Conservation (phyloP, 2,888 invertebrate genomes). For the Oegoconia quadripuncta region DNA sequence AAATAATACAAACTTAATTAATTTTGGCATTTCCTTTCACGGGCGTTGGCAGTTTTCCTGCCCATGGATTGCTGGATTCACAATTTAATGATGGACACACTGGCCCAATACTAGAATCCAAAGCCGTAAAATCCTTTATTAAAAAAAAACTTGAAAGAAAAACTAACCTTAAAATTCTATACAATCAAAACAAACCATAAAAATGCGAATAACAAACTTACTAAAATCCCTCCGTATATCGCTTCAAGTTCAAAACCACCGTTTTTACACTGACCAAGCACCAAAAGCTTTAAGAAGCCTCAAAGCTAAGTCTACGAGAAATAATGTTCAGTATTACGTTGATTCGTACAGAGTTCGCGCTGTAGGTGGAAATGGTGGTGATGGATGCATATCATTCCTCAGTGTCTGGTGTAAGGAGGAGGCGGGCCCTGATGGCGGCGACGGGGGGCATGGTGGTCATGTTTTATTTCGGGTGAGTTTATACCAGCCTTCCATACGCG, state of each 20-base stretch:
- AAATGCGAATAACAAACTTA: conserved; percentile 33
- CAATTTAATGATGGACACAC: too few relatives aligned
- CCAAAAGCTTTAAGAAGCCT: conserved; percentile 62
- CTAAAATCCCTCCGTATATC: conserved; percentile 28
- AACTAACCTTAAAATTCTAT: too few relatives aligned
- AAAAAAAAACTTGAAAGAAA: too few relatives aligned
- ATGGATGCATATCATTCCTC: conserved; percentile 94
- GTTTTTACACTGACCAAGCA: conserved; percentile 30
- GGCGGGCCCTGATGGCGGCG: conserved; percentile 97
- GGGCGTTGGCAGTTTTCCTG: too few relatives aligned
- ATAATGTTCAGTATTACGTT: conserved; percentile 81
- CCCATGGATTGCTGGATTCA: too few relatives aligned
- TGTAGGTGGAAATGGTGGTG: conserved; percentile 93
- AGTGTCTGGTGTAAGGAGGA: conserved; percentile 89
- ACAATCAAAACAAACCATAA: too few relatives aligned
- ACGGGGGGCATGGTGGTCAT: conserved; percentile 98
- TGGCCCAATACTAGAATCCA: too few relatives aligned
- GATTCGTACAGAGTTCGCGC: conserved; percentile 84
- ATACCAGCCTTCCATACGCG: too few relatives aligned
- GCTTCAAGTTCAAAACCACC: conserved; percentile 15
- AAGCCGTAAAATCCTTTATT: too few relatives aligned
- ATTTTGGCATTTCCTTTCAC: too few relatives aligned
- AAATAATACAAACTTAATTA: too few relatives aligned
- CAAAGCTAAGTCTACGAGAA: conserved; percentile 57
- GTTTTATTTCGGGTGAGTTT: conserved; percentile 83